Conservation (phyloP, 1,140 invertebrate genomes). For the Drosophila pectinifera region DNA sequence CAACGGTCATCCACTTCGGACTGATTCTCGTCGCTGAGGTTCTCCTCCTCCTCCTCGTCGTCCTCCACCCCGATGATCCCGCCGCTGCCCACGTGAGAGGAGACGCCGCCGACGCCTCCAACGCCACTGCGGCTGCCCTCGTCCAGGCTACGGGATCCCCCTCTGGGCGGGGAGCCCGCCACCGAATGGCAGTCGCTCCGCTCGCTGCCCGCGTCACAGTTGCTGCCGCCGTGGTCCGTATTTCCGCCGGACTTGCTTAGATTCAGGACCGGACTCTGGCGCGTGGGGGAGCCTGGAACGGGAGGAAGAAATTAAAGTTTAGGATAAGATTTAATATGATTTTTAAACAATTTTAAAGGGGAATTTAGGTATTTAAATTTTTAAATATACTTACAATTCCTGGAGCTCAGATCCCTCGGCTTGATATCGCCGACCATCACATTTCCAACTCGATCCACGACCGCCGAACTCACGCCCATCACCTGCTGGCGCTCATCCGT, state of each 20-base stretch:
- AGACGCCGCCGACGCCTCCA: slow-evolving; percentile 85
- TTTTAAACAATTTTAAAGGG: background rate
- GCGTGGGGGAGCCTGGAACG: slow-evolving; percentile 91
- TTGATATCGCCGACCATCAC: slow-evolving; percentile 88
- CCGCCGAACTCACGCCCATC: slow-evolving; percentile 83
- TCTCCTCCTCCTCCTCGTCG: slow-evolving; percentile 91
- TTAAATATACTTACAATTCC: slow-evolving; percentile 89
- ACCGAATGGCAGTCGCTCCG: slow-evolving; percentile 86
- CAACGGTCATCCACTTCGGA: slow-evolving; percentile 84
- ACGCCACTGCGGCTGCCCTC: slow-evolving; percentile 84
- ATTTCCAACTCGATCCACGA: slow-evolving; percentile 86
- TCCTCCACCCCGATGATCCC: slow-evolving; percentile 74
- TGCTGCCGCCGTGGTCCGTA: slow-evolving; percentile 85
- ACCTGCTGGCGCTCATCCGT: slow-evolving; percentile 88
- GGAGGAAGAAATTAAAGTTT: background rate
- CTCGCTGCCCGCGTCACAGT: slow-evolving; percentile 86
- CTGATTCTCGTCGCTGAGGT: slow-evolving; percentile 93
- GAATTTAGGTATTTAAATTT: too few relatives aligned
- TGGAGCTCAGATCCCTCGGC: slow-evolving; percentile 92
- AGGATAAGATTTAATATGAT: background rate
- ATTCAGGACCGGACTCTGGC: slow-evolving; percentile 95
- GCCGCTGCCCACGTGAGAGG: slow-evolving; percentile 87
- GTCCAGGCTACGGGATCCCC: slow-evolving; percentile 70
- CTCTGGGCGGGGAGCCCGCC: slow-evolving; percentile 85
- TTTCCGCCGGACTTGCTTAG: slow-evolving; percentile 92